phyloP scores from a whole-genome alignment of 2,888 invertebrate genomes.

The Tetragnatha montana region DNA sequence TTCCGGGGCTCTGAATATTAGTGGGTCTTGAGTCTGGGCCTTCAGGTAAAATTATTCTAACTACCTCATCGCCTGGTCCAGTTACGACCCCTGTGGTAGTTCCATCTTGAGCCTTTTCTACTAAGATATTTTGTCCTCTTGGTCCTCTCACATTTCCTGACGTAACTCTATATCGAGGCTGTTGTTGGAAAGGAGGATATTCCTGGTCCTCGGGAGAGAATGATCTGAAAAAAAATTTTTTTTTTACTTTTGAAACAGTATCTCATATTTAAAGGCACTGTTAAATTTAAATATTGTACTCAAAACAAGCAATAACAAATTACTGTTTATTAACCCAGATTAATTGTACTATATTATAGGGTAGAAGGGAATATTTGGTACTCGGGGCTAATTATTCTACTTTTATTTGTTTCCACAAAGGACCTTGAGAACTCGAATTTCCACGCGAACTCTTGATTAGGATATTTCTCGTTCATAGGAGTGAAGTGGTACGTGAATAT shows the following conservation, averaged over 20 bases:
- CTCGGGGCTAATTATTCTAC: no score
- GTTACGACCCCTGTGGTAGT: not conserved
- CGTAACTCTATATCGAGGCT: not conserved
- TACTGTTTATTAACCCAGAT: no score
- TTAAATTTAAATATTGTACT: no score
- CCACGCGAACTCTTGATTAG: no score
- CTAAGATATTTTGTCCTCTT: not conserved
- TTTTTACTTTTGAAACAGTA: not conserved
- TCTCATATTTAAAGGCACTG: not conserved
- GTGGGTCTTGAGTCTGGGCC: not conserved
- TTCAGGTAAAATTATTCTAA: not conserved
- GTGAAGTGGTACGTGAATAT: no score
- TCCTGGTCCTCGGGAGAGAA: not conserved
- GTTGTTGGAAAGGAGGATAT: not conserved
- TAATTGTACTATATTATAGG: no score
- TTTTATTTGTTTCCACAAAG: no score
- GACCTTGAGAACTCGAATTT: no score
- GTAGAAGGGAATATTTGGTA: no score
- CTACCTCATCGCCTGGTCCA: not conserved
- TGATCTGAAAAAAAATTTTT: not conserved
- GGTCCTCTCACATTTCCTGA: not conserved
- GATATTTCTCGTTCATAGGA: no score
- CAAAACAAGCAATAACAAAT: no score
- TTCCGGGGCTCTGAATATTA: not conserved
- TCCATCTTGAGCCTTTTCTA: not conserved